Conservation (phyloP, 2,888 invertebrate species). For the Dicycla oo region DNA sequence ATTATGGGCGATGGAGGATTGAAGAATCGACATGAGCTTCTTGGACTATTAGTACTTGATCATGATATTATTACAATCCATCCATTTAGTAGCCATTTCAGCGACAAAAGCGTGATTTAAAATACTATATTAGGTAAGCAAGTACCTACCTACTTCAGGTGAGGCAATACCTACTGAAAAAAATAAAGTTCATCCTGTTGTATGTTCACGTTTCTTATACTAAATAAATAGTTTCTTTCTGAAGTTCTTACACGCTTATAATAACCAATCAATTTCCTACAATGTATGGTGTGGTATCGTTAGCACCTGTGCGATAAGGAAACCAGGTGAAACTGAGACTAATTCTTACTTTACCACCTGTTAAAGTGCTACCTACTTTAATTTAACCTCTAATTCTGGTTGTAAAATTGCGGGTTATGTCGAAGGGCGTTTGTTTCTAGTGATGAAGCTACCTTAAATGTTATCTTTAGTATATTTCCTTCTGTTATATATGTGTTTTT, state of each 20-base stretch:
- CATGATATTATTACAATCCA: too few species aligned
- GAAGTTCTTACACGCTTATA: conserved; percentile 7
- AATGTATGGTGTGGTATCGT: conserved; percentile 34
- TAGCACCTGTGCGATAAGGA: conserved; percentile 51
- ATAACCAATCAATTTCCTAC: conserved; percentile 44
- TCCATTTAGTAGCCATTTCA: too few species aligned
- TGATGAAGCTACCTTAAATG: background rate
- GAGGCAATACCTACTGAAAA: background rate
- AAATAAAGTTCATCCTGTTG: background rate
- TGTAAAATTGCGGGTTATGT: background rate
- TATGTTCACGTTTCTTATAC: background rate
- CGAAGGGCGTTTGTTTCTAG: too few species aligned
- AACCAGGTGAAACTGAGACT: conserved; percentile 39
- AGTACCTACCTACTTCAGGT: too few species aligned
- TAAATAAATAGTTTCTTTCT: background rate
- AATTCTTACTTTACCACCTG: conserved; percentile 37
- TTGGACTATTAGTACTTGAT: background rate
- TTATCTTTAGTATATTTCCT: background rate
- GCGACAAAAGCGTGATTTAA: too few species aligned
- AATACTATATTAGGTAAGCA: too few species aligned
- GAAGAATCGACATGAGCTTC: background rate
- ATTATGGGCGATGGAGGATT: too few species aligned
- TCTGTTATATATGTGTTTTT: too few species aligned
- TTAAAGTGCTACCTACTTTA: conserved; percentile 13
- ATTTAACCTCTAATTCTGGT: background rate